phyloP scores from a whole-genome alignment of 1,140 invertebrate genomes.

The Platyscapa corneri region DNA sequence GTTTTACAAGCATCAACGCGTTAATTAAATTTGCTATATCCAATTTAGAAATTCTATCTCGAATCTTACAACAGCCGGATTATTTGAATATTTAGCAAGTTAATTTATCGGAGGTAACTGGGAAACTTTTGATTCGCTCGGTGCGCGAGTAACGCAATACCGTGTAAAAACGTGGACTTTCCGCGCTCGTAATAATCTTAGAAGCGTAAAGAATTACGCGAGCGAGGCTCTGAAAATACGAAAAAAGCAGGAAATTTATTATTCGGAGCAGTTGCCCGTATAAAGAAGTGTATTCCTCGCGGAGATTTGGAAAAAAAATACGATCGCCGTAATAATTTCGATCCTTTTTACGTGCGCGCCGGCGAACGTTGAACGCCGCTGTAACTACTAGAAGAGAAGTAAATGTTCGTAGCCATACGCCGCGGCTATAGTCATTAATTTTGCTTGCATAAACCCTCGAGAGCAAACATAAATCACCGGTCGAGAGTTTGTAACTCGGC shows the following conservation, averaged over 20 bases:
- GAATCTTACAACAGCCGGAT: too few species aligned
- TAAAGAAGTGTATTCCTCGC: neutral
- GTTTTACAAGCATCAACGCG: too few species aligned
- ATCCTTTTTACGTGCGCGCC: too few species aligned
- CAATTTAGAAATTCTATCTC: too few species aligned
- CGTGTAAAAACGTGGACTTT: neutral
- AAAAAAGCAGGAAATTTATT: neutral
- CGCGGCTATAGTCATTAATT: neutral
- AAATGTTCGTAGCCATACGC: neutral
- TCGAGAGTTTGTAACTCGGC: neutral
- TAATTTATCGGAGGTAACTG: neutral
- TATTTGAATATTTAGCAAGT: neutral
- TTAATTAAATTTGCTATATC: too few species aligned
- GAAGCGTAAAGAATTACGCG: neutral
- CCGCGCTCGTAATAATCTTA: neutral
- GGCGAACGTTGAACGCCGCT: too few species aligned
- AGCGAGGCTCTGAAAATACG: neutral
- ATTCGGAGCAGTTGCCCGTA: neutral
- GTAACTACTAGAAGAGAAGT: too few species aligned
- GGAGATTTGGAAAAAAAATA: neutral
- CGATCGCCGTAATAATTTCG: neutral
- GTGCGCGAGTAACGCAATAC: neutral
- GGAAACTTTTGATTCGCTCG: neutral
- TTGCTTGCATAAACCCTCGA: neutral
- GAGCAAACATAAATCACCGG: neutral